Percentiles rank a stretch among this genome's conserved stretches.
phyloP scores from a whole-genome alignment of 2,113 vertebrate species.

The Lagopus muta region DNA sequence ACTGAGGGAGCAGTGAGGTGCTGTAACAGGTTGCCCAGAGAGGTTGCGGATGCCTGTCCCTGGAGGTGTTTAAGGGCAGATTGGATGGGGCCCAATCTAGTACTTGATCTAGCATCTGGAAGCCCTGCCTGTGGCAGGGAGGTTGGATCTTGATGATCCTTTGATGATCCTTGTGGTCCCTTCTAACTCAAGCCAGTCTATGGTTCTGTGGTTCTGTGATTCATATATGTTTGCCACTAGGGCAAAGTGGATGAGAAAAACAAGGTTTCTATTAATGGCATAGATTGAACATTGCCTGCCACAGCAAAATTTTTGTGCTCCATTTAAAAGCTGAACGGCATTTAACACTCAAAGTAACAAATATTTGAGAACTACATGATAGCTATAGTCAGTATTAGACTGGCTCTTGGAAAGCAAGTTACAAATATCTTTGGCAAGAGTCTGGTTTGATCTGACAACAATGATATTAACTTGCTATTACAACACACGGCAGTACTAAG shows the following conservation, averaged over 20 bases:
- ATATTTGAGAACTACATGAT: neutral
- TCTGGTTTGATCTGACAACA: neutral
- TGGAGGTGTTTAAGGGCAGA: too few species aligned
- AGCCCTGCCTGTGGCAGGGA: too few species aligned
- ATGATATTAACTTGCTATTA: neutral
- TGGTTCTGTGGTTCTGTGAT: too few species aligned
- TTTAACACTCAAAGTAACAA: neutral
- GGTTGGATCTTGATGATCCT: too few species aligned
- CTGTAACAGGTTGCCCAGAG: too few species aligned
- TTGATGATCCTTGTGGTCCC: too few species aligned
- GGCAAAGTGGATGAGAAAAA: neutral
- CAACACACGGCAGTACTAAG: neutral
- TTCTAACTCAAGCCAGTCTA: too few species aligned
- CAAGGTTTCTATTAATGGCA: neutral
- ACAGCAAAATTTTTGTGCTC: neutral
- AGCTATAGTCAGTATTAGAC: neutral
- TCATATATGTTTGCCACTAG: neutral
- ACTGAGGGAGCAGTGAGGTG: too few species aligned
- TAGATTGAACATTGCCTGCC: neutral
- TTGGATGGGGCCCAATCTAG: too few species aligned
- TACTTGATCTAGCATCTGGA: too few species aligned
- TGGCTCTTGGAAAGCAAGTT: neutral
- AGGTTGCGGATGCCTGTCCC: too few species aligned
- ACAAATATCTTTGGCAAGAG: neutral
- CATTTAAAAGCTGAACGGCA: neutral